Conservation (phyloP, 2,113 vertebrate genomes). For the Arenaria interpres region DNA sequence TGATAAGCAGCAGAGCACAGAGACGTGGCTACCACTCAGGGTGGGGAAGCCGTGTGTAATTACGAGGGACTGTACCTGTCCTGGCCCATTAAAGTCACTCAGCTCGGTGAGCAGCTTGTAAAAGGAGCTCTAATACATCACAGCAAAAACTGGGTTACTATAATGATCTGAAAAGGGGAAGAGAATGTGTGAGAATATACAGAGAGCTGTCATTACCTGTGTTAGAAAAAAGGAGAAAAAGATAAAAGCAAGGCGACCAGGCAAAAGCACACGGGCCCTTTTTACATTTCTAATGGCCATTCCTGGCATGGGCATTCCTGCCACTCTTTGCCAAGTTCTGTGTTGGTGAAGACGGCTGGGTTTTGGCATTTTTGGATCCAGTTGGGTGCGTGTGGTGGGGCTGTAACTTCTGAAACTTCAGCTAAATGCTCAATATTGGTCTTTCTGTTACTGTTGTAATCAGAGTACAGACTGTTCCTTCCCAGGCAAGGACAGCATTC, state of each 20-base stretch:
- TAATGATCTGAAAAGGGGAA: neutral
- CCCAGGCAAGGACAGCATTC: neutral
- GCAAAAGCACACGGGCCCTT: neutral
- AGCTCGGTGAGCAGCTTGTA: neutral
- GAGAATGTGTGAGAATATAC: neutral
- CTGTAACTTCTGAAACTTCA: neutral
- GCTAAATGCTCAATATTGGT: neutral
- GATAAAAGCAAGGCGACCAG: neutral
- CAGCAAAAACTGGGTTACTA: neutral
- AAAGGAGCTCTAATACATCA: neutral
- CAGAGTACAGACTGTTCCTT: conserved; percentile 28
- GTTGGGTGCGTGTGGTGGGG: neutral
- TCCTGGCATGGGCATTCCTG: neutral
- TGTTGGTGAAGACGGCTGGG: neutral
- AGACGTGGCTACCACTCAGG: neutral
- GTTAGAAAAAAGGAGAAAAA: neutral
- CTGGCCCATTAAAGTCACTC: neutral
- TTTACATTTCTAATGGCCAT: neutral
- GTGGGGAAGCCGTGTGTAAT: neutral
- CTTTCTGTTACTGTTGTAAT: neutral
- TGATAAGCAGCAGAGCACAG: neutral
- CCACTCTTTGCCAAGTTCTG: neutral
- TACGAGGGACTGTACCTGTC: neutral
- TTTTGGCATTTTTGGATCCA: neutral
- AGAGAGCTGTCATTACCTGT: neutral